These are phyloP conservation scores for Oscheius onirici DNA, from an alignment of 2,888 invertebrate species.

Conservation along the genomic window DNA sequence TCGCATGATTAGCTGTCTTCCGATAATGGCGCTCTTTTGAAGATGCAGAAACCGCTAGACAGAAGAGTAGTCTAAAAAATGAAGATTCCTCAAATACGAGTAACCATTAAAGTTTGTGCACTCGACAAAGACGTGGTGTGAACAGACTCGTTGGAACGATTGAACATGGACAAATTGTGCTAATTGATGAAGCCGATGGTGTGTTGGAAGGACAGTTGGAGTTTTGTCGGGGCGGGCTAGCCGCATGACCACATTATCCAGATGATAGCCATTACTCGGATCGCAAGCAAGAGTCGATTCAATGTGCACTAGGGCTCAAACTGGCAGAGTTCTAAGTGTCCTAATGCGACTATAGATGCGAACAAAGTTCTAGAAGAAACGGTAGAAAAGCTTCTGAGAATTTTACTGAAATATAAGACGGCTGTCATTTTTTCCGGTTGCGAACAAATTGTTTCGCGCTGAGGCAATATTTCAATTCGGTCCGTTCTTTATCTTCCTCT, in stretches of 20 bases:
- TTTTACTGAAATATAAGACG: background rate
- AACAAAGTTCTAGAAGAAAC: background rate
- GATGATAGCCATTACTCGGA: conserved; percentile 25
- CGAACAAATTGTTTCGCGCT: conserved; percentile 18
- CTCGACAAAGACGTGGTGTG: background rate
- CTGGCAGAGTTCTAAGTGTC: background rate
- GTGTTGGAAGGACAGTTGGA: conserved; percentile 28
- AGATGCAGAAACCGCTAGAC: too few species aligned
- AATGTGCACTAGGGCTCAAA: conserved; percentile 7
- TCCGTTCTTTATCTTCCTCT: conserved; percentile 27
- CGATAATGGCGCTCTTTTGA: too few species aligned
- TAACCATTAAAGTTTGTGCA: background rate
- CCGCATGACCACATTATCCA: conserved; percentile 33
- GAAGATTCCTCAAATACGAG: background rate
- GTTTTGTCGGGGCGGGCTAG: conserved; percentile 18
- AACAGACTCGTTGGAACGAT: background rate
- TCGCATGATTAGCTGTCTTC: too few species aligned
- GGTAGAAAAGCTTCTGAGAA: background rate
- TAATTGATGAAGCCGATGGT: background rate
- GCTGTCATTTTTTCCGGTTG: background rate
- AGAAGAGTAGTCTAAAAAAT: too few species aligned
- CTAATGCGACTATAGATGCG: background rate
- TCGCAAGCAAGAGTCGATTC: conserved; percentile 11
- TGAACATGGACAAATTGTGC: background rate
- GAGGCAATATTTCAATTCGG: conserved; percentile 23